Conservation (phyloP, 2,797 vertebrate genomes). For the Ctenosaura bakeri region DNA sequence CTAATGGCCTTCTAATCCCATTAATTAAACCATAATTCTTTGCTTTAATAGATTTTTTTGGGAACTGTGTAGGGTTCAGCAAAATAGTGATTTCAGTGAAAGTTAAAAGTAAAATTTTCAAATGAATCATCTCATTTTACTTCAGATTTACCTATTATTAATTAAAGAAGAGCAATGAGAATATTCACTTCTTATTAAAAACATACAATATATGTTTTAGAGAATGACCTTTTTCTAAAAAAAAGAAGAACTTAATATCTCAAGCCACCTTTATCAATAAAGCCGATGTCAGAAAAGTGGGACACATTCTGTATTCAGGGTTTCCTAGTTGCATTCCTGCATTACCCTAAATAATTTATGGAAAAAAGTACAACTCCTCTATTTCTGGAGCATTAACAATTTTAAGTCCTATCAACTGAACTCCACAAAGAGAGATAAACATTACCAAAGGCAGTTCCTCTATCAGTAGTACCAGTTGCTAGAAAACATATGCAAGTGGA, state of each 20-base stretch:
- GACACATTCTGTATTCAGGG: not conserved
- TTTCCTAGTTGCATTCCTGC: not conserved
- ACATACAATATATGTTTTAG: not conserved
- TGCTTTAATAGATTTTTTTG: not conserved
- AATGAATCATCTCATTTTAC: conserved; percentile 12
- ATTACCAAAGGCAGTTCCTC: not conserved
- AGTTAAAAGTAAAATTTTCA: not conserved
- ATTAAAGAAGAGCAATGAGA: not conserved
- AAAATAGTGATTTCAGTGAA: conserved; percentile 10
- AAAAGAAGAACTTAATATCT: not conserved
- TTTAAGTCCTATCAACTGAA: not conserved
- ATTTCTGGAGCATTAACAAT: not conserved
- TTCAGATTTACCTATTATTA: not conserved
- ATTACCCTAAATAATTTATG: not conserved
- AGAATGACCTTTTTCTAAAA: not conserved
- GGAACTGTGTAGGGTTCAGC: not conserved
- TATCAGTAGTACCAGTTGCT: too few species aligned
- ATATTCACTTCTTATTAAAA: too few species aligned
- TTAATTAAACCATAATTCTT: not conserved
- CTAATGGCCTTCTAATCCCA: conserved; percentile 11
- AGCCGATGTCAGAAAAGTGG: not conserved
- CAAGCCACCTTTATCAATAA: not conserved
- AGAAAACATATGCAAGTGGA: too few species aligned
- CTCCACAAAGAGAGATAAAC: not conserved
- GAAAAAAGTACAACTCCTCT: not conserved